These are phyloP conservation scores for Gymnothorax reevesii DNA, from an alignment of 2,797 vertebrate genomes.

Conservation along the genomic window DNA sequence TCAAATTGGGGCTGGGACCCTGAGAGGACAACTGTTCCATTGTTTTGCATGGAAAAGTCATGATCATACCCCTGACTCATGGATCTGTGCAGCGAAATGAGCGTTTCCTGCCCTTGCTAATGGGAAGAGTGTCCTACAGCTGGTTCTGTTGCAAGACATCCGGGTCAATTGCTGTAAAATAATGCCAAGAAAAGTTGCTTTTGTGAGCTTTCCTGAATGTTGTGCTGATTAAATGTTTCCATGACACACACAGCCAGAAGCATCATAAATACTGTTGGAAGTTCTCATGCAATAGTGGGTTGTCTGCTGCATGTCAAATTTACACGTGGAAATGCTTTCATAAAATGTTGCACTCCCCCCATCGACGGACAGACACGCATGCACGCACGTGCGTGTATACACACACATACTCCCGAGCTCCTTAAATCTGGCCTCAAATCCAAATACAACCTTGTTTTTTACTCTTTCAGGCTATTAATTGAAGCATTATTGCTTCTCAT, in stretches of 20 bases:
- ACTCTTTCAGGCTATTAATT: too few relatives aligned
- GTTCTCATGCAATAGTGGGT: not conserved
- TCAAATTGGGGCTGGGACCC: not conserved
- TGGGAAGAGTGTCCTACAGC: not conserved
- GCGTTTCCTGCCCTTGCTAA: not conserved
- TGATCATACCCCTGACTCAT: slow-evolving; percentile 16
- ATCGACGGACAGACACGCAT: not conserved
- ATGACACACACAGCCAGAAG: not conserved
- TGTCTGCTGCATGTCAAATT: not conserved
- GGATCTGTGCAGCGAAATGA: not conserved
- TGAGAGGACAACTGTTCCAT: not conserved
- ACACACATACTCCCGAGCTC: not conserved
- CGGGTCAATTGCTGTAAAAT: not conserved
- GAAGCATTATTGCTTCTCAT: too few relatives aligned
- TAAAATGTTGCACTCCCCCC: not conserved
- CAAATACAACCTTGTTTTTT: too few relatives aligned
- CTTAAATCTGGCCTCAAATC: not conserved
- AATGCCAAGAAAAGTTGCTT: not conserved
- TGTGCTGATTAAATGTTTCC: not conserved
- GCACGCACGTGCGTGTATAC: not conserved
- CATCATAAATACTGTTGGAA: not conserved
- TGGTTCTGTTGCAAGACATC: not conserved
- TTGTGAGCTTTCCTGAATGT: not conserved
- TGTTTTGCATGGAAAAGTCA: slow-evolving; percentile 9
- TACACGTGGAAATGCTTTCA: not conserved